Base-by-base conservation (phyloP, 2,113 vertebrate species). In the Cyanoramphus novaezelandiae region DNA sequence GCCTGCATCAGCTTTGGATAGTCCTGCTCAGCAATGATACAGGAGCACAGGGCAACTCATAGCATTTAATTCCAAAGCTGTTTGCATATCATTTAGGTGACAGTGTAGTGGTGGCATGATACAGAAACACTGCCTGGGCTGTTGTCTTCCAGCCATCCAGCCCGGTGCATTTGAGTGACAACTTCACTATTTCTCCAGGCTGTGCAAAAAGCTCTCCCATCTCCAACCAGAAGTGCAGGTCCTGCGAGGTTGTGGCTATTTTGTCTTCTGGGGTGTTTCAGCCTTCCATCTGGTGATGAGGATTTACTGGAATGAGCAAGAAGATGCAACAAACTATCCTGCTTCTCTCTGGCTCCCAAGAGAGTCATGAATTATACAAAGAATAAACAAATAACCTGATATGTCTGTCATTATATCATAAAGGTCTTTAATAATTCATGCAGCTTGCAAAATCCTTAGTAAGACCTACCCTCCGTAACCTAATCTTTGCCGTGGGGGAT, bases 341-440 rank as follows among this genome's bases (percentile, higher is more conserved):
- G n/a, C 88, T 80, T 94, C 92, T 90, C 69, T 90, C 23, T 8
- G 49, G 53, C 82, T 97, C 97, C 94, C 96, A 89, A 72, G 93
- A 95, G 97, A 95, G 82, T 88, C 90, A 98, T 98, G 92, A 98
- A 98, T 98, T 98, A 98, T 98, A 97, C 92, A 98, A 59, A 47
- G 91, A 97, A 96, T 91, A 98, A 98, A 97, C 97, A 98, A 97
- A 97, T 97, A 94, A 94, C 91, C 89, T 90, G 92, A 86, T 97
- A 97, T 93, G 96, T 95, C 97, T 97, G 87, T 95, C 96, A 91
- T 97, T 96, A 95, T 96, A 87, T 97, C 97, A 97, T 97, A 97
- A 98, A 97, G 91, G 95, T 90, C 85, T 96, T 98, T 77, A 98
- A 98, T 98, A 98, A 98, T 98, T 98, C 95, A 98, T 95, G 63